Percentiles rank a stretch among this genome's conserved stretches.
These are phyloP conservation scores for Pocillopora verrucosa DNA, from an alignment of 64 coral and sea anemone species.

Conservation along the genomic window DNA sequence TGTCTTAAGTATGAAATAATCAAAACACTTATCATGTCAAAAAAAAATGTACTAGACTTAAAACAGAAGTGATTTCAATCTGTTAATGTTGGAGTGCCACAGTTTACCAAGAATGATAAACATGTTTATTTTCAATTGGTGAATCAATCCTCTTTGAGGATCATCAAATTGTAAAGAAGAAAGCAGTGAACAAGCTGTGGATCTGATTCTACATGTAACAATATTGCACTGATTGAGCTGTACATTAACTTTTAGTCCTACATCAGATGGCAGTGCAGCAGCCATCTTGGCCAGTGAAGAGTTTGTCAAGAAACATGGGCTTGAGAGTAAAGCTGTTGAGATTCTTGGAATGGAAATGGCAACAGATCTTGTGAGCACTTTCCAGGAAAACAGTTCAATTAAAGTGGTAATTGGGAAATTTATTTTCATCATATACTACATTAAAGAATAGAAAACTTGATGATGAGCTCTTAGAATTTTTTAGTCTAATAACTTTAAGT, in stretches of 20 bases:
- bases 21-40: too few species aligned
- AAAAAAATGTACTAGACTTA: too few species aligned
- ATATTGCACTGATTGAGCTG: too few species aligned
- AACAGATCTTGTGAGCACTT: conserved; percentile 88
- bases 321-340: conserved; percentile 76
- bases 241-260: conserved; percentile 53
- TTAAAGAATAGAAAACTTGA: background rate
- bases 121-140: too few species aligned
- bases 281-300: conserved; percentile 89
- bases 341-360: conserved; percentile 99
- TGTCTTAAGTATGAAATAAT: too few species aligned
- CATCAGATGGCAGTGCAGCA: conserved; percentile 95
- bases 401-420: conserved; percentile 69
- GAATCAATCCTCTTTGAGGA: too few species aligned
- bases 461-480: background rate
- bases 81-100: too few species aligned
- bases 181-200: too few species aligned
- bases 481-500: background rate
- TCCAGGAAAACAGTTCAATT: conserved; percentile 91
- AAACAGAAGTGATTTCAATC: too few species aligned
- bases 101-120: too few species aligned
- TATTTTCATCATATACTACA: background rate
- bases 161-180: too few species aligned
- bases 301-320: conserved; percentile 70
- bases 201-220: too few species aligned